Conservation (phyloP, 2,797 vertebrate species). For the Clarias fuscus region DNA sequence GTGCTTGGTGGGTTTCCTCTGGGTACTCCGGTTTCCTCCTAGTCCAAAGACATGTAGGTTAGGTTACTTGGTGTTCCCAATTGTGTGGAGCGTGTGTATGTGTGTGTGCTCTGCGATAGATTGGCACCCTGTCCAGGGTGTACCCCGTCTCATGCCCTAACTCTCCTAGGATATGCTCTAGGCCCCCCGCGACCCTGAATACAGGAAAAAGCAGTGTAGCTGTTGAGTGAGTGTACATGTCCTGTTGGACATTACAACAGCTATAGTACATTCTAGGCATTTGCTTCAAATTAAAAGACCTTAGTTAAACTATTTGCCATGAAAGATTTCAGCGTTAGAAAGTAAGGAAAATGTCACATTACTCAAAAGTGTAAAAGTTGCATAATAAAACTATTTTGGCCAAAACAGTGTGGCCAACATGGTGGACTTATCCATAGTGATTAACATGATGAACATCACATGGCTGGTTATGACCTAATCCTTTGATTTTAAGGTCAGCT, state of each 20-base stretch:
- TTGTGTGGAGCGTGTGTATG: too few species aligned
- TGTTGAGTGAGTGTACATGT: background rate
- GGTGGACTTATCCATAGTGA: background rate
- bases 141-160: too few species aligned
- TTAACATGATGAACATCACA: background rate
- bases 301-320: background rate
- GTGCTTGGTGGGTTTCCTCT: too few species aligned
- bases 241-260: background rate
- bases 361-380: slow-evolving; percentile 23
- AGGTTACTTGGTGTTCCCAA: too few species aligned
- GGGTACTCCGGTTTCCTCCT: too few species aligned
- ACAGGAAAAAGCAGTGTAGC: too few species aligned
- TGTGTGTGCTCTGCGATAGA: too few species aligned
- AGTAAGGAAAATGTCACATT: slow-evolving; percentile 34
- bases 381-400: slow-evolving; percentile 41
- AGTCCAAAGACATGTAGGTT: too few species aligned
- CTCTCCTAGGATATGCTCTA: too few species aligned
- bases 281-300: background rate
- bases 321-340: slow-evolving; percentile 12
- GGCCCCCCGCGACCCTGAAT: too few species aligned
- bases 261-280: slow-evolving; percentile 17
- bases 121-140: too few species aligned
- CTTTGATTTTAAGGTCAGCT: slow-evolving; percentile 38
- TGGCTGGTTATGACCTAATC: background rate
- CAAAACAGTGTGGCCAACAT: background rate